A percentile compares a stretch with the other conserved stretches of the same genome.
Conservation (phyloP, 2,888 invertebrate species). For the Smittia sp. region DNA sequence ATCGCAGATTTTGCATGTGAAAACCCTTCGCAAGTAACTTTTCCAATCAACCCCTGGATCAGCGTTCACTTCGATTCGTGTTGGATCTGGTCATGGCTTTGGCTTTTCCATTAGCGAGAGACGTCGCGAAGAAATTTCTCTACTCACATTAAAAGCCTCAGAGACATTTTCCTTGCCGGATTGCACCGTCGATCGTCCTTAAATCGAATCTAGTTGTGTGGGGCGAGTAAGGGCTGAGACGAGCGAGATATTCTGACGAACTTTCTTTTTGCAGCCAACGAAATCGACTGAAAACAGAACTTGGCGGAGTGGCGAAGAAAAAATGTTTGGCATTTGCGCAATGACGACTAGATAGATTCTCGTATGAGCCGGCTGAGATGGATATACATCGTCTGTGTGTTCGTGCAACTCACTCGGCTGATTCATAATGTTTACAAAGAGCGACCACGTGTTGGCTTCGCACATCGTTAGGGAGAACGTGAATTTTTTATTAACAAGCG, state of each 20-base stretch:
- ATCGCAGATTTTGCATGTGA: neutral
- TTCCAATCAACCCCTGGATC: too few relatives aligned
- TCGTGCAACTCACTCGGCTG: neutral
- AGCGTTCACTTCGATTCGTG: too few relatives aligned
- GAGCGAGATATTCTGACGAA: neutral
- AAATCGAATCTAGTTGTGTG: neutral
- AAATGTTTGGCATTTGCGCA: slow-evolving; percentile 7
- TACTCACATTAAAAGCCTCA: slow-evolving; percentile 37
- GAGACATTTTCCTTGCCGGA: slow-evolving; percentile 20
- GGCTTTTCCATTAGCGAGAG: slow-evolving; percentile 3
- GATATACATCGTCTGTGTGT: neutral
- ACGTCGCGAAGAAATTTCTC: neutral
- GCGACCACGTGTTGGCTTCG: neutral
- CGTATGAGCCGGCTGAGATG: neutral
- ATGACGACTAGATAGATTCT: neutral
- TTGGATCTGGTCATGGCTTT: neutral
- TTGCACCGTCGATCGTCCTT: neutral
- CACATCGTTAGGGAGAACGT: neutral
- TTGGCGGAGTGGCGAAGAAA: neutral
- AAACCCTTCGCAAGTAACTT: too few relatives aligned
- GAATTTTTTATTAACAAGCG: too few relatives aligned
- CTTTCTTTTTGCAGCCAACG: neutral
- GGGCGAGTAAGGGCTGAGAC: too few relatives aligned
- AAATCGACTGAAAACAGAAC: neutral
- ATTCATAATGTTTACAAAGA: neutral